A percentile compares a stretch with the other conserved stretches of the same genome.
These are phyloP conservation scores for Trissolcus brochymenae DNA, from an alignment of 2,888 invertebrate species.

Conservation along the genomic window DNA sequence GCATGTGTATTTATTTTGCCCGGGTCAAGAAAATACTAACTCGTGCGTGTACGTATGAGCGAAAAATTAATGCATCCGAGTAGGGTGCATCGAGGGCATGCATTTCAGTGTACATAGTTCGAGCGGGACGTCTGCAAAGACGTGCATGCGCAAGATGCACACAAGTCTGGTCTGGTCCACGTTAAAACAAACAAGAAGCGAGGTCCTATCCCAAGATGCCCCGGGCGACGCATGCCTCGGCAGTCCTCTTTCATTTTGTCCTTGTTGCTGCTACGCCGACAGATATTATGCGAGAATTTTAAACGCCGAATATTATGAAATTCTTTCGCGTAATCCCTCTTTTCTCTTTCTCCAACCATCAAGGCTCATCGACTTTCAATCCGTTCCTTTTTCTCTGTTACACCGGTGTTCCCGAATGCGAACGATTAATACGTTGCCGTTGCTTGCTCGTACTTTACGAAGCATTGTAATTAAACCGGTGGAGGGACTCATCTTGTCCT, in stretches of 20 bases:
- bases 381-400: conserved; percentile 54
- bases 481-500: conserved; percentile 57
- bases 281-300: conserved; percentile 71
- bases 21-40: too few relatives aligned
- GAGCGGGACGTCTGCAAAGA: too few relatives aligned
- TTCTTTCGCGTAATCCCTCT: conserved; percentile 68
- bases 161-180: conserved; percentile 53
- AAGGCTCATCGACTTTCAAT: conserved; percentile 53
- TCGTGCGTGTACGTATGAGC: too few relatives aligned
- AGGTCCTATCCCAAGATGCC: conserved; percentile 73
- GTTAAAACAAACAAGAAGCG: conserved; percentile 71
- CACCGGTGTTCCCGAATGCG: conserved; percentile 56
- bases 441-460: conserved; percentile 60
- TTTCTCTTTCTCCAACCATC: conserved; percentile 48
- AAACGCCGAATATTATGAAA: conserved; percentile 71
- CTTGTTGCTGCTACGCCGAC: conserved; percentile 57
- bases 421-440: conserved; percentile 65
- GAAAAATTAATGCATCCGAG: too few relatives aligned
- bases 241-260: conserved; percentile 60
- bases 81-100: too few relatives aligned
- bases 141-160: conserved; percentile 36
- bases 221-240: conserved; percentile 67
- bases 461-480: conserved; percentile 67
- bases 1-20: too few relatives aligned
- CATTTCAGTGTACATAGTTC: too few relatives aligned